Base-by-base conservation (phyloP, 2,113 vertebrate species). In the Zosterops borbonicus region DNA sequence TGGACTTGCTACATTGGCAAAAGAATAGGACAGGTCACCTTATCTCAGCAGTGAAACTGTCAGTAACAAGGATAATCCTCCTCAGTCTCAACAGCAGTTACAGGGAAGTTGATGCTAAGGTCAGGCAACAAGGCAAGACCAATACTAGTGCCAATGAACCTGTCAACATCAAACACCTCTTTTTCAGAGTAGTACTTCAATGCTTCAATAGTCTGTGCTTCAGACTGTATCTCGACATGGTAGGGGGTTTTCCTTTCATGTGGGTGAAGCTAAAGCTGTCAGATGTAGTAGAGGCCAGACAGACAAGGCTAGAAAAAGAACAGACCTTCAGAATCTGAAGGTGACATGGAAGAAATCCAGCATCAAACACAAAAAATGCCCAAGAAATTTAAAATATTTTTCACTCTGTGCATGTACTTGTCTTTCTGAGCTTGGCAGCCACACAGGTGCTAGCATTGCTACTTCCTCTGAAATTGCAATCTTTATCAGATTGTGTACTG, bases 21-120 rank as follows among this genome's bases (percentile, higher is more conserved):
- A 71, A 83, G 80, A 60, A 70, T 78, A 87, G 77, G 62, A 92
- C 91, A 85, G 83, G 70, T 96, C 83, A 89, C 23, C 56, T 22
- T 52, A 53, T 95, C 67, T 94, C 83, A 78, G 65, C 69, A 92
- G 83, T 65, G 83, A 95, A 93, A 88, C 86, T 96, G 89, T 91
- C 92, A 83, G 70, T 63, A 83, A 56, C n/a, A 33, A 82, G 52
- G 70, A 89, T 92, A 92, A 95, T 96, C 71, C 63, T 94, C 39
- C 84, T 95, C 80, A 69, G 64, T 55, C 80, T 92, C 87, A 89
- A 63, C 78, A 74, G 62, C 58, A 65, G 37, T 90, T 95, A 84
- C 64, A 84, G 69, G n/a, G 59, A 95, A 95, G 83, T 14, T 94
- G 79, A 91, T 82, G 58, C 73, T 80, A 28, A 90, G 82, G 86